These are phyloP conservation scores for Hypanus sabinus DNA, from an alignment of 2,113 vertebrate genomes.

Conservation along the genomic window DNA sequence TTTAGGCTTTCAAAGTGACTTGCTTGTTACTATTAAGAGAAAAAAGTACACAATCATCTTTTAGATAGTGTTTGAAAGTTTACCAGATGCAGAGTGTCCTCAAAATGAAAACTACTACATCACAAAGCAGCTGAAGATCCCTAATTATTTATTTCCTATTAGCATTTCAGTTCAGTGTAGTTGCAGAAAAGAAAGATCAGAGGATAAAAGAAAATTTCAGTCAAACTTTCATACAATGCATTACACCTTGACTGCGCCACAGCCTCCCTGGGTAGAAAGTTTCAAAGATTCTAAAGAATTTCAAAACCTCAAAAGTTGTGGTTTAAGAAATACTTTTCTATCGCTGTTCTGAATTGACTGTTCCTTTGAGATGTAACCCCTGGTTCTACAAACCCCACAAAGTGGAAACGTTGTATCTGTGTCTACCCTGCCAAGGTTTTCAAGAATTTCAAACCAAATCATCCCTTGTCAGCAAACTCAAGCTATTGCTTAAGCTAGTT, in stretches of 20 bases:
- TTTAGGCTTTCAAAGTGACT: slow-evolving; percentile 27
- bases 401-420: too few relatives aligned
- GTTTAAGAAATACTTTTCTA: too few relatives aligned
- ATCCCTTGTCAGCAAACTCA: too few relatives aligned
- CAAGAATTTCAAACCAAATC: too few relatives aligned
- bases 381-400: too few relatives aligned
- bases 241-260: not conserved
- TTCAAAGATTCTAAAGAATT: too few relatives aligned
- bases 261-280: too few relatives aligned
- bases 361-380: too few relatives aligned
- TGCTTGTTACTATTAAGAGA: not conserved
- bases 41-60: too few relatives aligned
- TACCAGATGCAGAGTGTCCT: not conserved
- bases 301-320: too few relatives aligned
- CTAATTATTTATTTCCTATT: not conserved
- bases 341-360: too few relatives aligned
- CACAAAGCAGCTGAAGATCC: not conserved
- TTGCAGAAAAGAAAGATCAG: not conserved
- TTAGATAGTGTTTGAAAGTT: not conserved
- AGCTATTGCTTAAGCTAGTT: not conserved
- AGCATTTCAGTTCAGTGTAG: not conserved
- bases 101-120: not conserved
- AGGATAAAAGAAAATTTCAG: not conserved
- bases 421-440: too few relatives aligned
- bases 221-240: not conserved